A percentile compares a stretch with the other conserved stretches of the same genome.
Evolutionary conservation across 37 sponge, comb jelly and placozoan species (phyloP).

Genomic region (Halisarca cf. caerulea): DNA sequence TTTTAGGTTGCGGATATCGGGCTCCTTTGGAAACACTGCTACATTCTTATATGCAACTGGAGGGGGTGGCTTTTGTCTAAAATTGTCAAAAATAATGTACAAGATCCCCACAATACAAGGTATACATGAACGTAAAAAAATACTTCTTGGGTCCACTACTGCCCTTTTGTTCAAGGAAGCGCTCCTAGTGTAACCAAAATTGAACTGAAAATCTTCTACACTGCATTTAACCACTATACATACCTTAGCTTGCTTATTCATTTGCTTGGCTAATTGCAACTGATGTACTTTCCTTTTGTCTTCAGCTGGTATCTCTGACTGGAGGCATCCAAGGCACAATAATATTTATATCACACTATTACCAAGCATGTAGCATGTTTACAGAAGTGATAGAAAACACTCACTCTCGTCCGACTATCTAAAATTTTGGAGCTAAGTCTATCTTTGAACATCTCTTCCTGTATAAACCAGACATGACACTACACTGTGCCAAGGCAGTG

Average conservation of each 20-base stretch:
- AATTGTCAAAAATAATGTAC: neutral
- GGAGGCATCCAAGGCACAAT: too few relatives aligned
- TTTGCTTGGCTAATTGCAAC: constrained; percentile 71
- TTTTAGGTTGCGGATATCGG: constrained; percentile 80
- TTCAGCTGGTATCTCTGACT: constrained; percentile 79
- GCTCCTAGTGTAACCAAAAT: neutral
- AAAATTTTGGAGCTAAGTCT: constrained; percentile 35
- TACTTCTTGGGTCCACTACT: constrained; percentile 7
- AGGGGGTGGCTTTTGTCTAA: constrained; percentile 62
- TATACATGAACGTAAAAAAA: neutral
- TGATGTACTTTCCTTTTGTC: constrained; percentile 89
- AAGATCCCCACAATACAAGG: neutral
- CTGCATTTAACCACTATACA: too few relatives aligned
- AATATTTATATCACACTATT: neutral
- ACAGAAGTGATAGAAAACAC: too few relatives aligned
- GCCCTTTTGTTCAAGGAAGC: constrained; percentile 2
- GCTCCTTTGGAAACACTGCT: constrained; percentile 83
- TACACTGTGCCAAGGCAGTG: too few relatives aligned
- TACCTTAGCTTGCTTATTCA: constrained; percentile 90
- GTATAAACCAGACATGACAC: neutral
- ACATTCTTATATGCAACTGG: constrained; percentile 87
- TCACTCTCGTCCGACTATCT: constrained; percentile 51
- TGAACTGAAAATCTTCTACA: too few relatives aligned
- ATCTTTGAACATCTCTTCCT: constrained; percentile 24
- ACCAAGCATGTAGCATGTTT: neutral